Evolutionary conservation across 2,113 vertebrate genomes (phyloP).

Genomic region (Cebus imitator): DNA sequence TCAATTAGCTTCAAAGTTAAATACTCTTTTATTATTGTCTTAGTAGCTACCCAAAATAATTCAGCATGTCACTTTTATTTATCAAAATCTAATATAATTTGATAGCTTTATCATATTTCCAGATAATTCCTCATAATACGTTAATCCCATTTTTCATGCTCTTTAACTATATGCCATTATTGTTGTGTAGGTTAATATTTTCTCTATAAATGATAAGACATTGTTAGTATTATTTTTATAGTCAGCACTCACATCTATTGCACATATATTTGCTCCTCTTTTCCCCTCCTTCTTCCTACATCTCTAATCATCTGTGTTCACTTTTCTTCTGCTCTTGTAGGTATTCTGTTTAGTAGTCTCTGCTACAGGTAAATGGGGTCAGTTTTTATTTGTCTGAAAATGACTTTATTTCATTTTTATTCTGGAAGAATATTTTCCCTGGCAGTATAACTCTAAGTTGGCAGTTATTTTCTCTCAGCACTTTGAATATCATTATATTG

Average conservation of each 20-base stretch:
- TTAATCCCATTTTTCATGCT: too few relatives aligned
- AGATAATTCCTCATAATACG: not conserved
- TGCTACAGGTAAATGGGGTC: not conserved
- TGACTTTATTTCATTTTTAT: not conserved
- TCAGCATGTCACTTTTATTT: not conserved
- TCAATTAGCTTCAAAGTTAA: not conserved
- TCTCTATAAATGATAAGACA: not conserved
- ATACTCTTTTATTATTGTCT: not conserved
- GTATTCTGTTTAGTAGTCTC: not conserved
- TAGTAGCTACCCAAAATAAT: not conserved
- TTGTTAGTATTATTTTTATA: not conserved
- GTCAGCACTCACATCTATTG: accelerated
- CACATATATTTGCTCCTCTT: accelerated
- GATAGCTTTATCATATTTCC: not conserved
- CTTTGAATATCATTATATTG: not conserved
- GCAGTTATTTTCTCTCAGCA: constrained; percentile 7
- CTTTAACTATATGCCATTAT: not conserved
- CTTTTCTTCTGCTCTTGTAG: not conserved
- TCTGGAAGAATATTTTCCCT: not conserved
- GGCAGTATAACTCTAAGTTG: not conserved
- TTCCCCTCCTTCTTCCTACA: not conserved
- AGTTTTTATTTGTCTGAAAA: not conserved
- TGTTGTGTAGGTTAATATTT: too few relatives aligned
- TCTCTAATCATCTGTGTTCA: not conserved
- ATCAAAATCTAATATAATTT: not conserved